phyloP scores from a whole-genome alignment of 2,113 vertebrate genomes.

The Tricholaema leucomelas region DNA sequence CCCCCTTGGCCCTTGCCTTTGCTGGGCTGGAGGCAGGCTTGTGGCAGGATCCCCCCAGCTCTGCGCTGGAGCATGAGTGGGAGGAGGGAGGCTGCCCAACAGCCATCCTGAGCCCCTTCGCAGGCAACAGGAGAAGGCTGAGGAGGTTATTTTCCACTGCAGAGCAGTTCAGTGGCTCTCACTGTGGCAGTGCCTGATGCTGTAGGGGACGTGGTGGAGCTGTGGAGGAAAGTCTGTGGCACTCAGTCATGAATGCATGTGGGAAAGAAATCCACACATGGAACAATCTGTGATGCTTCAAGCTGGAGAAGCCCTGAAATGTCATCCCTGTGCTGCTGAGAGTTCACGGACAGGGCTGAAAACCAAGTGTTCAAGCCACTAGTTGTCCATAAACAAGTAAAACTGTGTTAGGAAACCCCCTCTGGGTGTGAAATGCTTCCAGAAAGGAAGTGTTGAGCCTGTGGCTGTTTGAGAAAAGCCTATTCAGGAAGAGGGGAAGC shows the following conservation, averaged over 20 bases:
- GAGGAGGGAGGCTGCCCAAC: background rate
- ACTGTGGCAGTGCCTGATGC: background rate
- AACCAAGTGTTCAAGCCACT: background rate
- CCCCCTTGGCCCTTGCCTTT: background rate
- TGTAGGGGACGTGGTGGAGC: background rate
- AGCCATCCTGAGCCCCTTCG: background rate
- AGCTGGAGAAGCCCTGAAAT: background rate
- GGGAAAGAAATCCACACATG: rapidly evolving
- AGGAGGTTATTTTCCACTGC: rapidly evolving
- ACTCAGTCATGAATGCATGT: rapidly evolving
- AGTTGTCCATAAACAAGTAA: background rate
- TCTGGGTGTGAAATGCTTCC: background rate
- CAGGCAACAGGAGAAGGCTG: too few species aligned
- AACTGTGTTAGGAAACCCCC: background rate
- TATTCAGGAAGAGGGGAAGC: background rate
- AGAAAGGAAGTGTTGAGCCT: background rate
- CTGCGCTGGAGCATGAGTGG: rapidly evolving
- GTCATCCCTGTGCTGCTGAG: background rate
- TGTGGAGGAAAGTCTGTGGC: background rate
- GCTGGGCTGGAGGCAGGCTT: background rate
- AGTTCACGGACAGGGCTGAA: background rate
- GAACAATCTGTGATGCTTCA: rapidly evolving
- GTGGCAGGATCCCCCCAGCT: background rate
- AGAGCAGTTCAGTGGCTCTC: background rate
- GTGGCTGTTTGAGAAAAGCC: background rate